phyloP scores from a whole-genome alignment of 2,113 vertebrate genomes.

The Seriola rivoliana region DNA sequence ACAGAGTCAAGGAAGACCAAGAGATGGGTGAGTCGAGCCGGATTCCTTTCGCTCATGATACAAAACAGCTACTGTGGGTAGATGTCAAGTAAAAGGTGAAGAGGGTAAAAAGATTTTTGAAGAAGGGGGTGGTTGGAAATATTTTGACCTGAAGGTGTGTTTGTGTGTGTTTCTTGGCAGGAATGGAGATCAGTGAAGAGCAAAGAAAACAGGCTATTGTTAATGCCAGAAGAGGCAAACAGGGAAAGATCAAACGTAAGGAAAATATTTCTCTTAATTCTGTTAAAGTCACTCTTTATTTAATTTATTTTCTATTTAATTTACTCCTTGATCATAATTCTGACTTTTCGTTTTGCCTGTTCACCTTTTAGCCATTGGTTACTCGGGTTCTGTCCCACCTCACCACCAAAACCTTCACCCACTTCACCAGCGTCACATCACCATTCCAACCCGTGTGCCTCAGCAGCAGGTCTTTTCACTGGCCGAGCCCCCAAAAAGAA shows the following conservation, averaged over 20 bases:
- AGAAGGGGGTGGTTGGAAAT: conserved; percentile 28
- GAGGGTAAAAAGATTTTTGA: conserved; percentile 9
- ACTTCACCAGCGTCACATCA: conserved; percentile 95
- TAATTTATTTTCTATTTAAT: neutral
- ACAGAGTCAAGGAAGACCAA: conserved; percentile 91
- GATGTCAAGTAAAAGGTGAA: conserved; percentile 35
- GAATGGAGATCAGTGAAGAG: conserved; percentile 95
- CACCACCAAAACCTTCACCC: conserved; percentile 92
- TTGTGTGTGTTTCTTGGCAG: conserved; percentile 78
- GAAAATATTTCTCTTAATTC: neutral
- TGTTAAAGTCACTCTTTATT: neutral
- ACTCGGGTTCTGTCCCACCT: conserved; percentile 83
- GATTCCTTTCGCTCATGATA: conserved; percentile 26
- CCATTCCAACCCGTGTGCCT: conserved; percentile 94
- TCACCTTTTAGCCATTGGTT: conserved; percentile 85
- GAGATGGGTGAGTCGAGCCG: conserved; percentile 90
- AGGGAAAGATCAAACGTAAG: conserved; percentile 94
- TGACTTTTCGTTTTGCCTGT: conserved; percentile 5
- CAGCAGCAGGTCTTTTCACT: conserved; percentile 96
- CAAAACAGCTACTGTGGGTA: conserved; percentile 33
- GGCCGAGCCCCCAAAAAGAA: conserved; percentile 93
- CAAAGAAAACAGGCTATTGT: conserved; percentile 95
- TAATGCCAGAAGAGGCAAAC: conserved; percentile 92
- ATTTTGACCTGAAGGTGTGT: conserved; percentile 52
- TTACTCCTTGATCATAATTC: neutral